Evolutionary conservation across 2,888 invertebrate genomes (phyloP), one percentile per base, ranked within the genome.

Genomic region (Plagodis pulveraria): DNA sequence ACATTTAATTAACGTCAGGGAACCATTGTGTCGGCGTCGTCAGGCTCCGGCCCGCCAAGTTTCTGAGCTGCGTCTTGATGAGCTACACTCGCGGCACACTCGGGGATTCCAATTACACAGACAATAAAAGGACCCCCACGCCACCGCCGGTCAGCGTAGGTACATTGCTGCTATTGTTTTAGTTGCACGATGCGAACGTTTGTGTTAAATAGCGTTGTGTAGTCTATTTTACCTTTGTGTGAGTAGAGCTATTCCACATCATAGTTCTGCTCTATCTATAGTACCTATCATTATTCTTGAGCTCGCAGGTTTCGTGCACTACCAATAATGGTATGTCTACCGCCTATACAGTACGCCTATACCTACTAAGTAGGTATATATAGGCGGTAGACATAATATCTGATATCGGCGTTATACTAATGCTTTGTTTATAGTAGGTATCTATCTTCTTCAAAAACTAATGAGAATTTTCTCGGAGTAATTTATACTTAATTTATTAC

Each of bases 1-100:
- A 90, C 91, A 92, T 91, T 92, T 92, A 91, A 92, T 91, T 92
- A 92, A 90, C 89, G 90, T 87, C 86, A 87, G 84, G 81, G 81
- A 85, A 86, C 85, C 80, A 91, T 91, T 91, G 91, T 91, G 87
- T 87, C 78, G 85, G 80, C 80, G 78, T 77, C 80, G 80, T 70
- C 73, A 74, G 81, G 78, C 86, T 86, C 78, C 83, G 81, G 82
- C 79, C 41, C 22, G 60, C 63, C 81, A 82, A 82, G 78, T 53
- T 53, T 41, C 41, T 40, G 53, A 59, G 67, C 72, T 70, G 64
- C 70, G 72, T 74, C 72, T 80, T 74, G 77, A 76, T 74, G 76
- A 76, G 78, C 56, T 58, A 66, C 84, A 86, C 60, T 49, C 56
- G 52, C 60, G 82, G 81, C 82, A 80, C 79, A 80, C 80, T 75